Evolutionary conservation across 1,140 invertebrate species (phyloP).

Genomic region (Aphelinus atriplicis): DNA sequence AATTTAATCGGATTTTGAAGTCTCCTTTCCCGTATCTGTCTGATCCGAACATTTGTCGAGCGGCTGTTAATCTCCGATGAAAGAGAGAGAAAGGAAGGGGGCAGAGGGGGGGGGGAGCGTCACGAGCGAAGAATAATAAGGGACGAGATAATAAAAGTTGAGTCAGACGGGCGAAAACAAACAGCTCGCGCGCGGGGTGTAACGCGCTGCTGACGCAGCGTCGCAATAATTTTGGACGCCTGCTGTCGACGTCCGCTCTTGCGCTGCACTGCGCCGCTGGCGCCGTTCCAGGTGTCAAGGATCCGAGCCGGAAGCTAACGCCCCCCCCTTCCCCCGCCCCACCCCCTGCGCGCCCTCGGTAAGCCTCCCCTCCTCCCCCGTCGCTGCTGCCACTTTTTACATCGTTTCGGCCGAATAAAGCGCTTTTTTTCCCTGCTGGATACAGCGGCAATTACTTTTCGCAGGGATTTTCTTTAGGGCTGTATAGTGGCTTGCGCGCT

Average conservation of each 20-base stretch:
- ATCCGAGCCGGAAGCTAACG: background rate
- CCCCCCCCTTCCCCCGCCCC: background rate
- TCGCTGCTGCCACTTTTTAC: too few species aligned
- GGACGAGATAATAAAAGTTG: background rate
- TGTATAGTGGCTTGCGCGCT: too few species aligned
- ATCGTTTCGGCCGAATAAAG: too few species aligned
- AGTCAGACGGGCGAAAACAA: constrained; percentile 52
- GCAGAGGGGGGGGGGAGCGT: background rate
- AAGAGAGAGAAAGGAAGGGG: background rate
- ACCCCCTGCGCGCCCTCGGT: background rate
- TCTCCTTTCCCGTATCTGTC: too few species aligned
- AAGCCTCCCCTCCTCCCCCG: too few species aligned
- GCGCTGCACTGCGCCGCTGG: constrained; percentile 50
- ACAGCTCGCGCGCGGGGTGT: constrained; percentile 44
- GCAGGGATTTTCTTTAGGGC: too few species aligned
- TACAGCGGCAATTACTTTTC: too few species aligned
- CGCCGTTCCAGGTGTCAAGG: constrained; percentile 4
- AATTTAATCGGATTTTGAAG: too few species aligned
- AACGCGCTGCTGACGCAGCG: constrained; percentile 55
- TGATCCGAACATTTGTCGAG: constrained; percentile 19
- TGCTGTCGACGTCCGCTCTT: constrained; percentile 57
- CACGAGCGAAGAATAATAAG: constrained; percentile 26
- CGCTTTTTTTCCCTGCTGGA: too few species aligned
- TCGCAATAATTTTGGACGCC: constrained; percentile 62
- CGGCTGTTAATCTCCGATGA: constrained; percentile 1